Conservation (phyloP, 2,797 vertebrate species). For the Lacerta agilis region DNA sequence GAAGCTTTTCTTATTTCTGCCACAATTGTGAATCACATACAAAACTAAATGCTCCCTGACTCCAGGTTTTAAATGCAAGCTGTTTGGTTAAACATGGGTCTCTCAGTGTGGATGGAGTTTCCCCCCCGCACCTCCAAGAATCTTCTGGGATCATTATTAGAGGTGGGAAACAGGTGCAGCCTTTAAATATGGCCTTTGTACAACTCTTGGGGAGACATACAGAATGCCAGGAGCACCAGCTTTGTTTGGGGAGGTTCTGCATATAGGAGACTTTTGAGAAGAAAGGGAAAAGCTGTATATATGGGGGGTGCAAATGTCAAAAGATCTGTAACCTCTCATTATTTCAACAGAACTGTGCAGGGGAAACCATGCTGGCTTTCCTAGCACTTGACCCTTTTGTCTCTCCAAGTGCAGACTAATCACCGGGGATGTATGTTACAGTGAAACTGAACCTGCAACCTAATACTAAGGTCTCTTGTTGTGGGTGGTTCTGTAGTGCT, state of each 20-base stretch:
- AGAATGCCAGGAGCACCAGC: background rate
- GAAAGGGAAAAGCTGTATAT: background rate
- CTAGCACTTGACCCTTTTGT: background rate
- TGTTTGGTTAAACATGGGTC: background rate
- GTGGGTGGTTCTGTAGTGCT: background rate
- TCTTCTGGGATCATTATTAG: background rate
- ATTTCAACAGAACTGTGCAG: background rate
- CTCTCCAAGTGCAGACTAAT: background rate
- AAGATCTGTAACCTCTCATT: background rate
- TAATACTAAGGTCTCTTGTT: background rate
- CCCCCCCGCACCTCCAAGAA: slow-evolving; percentile 3
- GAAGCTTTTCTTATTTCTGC: slow-evolving; percentile 7
- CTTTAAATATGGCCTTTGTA: background rate
- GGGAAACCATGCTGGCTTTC: background rate
- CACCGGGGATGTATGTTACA: background rate
- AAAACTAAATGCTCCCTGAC: slow-evolving; percentile 10
- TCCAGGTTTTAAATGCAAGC: slow-evolving; percentile 6
- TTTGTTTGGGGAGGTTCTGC: background rate
- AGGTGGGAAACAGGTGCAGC: background rate
- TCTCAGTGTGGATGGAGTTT: slow-evolving; percentile 1
- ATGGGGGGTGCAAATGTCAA: background rate
- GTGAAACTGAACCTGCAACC: background rate
- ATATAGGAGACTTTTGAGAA: background rate
- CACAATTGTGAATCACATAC: background rate
- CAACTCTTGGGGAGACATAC: background rate